Evolutionary conservation across 2,113 vertebrate genomes (phyloP).

Genomic region (Neotoma lepida): DNA sequence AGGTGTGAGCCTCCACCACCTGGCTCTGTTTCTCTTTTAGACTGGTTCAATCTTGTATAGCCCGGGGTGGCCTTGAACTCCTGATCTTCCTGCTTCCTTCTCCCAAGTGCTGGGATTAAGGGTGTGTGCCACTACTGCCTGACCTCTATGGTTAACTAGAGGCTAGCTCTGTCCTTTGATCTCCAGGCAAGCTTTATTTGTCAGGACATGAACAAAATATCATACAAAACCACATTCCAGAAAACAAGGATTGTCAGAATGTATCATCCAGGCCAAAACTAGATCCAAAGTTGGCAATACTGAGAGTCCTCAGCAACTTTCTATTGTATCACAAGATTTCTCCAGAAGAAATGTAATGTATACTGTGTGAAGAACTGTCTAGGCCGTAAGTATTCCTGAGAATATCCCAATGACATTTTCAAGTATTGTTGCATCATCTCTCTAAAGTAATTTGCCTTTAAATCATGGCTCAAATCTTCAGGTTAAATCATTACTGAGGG

Average conservation of each 20-base stretch:
- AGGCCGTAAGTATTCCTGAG: neutral
- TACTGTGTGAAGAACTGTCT: neutral
- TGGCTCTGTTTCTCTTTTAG: too few species aligned
- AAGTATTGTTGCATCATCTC: neutral
- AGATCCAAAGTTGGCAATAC: neutral
- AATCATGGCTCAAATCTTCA: neutral
- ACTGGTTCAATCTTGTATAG: too few species aligned
- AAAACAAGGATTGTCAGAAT: neutral
- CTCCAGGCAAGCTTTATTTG: too few species aligned
- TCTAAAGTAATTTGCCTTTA: neutral
- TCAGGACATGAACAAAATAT: too few species aligned
- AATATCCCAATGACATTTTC: constrained; percentile 6
- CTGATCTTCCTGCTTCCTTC: too few species aligned
- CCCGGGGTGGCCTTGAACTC: too few species aligned
- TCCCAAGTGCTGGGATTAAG: too few species aligned
- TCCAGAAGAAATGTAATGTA: neutral
- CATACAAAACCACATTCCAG: too few species aligned
- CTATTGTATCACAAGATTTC: neutral
- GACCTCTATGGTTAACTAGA: too few species aligned
- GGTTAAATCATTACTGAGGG: neutral
- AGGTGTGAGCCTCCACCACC: too few species aligned
- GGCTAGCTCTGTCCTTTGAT: too few species aligned
- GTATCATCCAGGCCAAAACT: neutral
- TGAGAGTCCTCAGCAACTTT: neutral
- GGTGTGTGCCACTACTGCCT: too few species aligned